Percentiles rank a stretch among this genome's conserved stretches.
These are phyloP conservation scores for Parnassius mnemosyne DNA, from an alignment of 2,888 invertebrate genomes.

Conservation along the genomic window DNA sequence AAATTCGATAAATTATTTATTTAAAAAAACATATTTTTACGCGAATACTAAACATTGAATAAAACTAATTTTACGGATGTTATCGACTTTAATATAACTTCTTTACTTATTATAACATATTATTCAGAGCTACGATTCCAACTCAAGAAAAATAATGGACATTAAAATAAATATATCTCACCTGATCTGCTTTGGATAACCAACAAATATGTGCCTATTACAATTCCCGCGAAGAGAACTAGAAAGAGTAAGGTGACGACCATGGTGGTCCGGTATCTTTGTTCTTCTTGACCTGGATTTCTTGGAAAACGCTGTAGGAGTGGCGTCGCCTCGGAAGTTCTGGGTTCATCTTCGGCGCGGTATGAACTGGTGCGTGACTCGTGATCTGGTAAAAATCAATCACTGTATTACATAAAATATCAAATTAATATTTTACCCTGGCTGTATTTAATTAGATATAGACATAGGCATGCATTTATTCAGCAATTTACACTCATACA, in stretches of 20 bases:
- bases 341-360: conserved; percentile 32
- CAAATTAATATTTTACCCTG: too few species aligned
- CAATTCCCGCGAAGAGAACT: conserved; percentile 52
- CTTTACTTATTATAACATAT: too few species aligned
- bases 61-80: too few species aligned
- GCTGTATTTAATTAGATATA: too few species aligned
- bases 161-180: conserved; percentile 27
- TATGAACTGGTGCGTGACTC: conserved; percentile 53
- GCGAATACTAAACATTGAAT: too few species aligned
- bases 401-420: neutral
- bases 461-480: too few species aligned
- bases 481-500: too few species aligned
- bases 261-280: conserved; percentile 39
- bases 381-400: conserved; percentile 45
- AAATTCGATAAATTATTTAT: too few species aligned
- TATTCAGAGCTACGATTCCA: too few species aligned
- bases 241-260: conserved; percentile 49
- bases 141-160: too few species aligned
- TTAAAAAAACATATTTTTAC: too few species aligned
- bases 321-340: conserved; percentile 49
- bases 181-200: conserved; percentile 56
- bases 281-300: neutral
- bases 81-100: too few species aligned
- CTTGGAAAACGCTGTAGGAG: conserved; percentile 49
- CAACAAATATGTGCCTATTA: conserved; percentile 64